Evolutionary conservation across 1,140 invertebrate species (phyloP).

Genomic region (Elysia chlorotica): DNA sequence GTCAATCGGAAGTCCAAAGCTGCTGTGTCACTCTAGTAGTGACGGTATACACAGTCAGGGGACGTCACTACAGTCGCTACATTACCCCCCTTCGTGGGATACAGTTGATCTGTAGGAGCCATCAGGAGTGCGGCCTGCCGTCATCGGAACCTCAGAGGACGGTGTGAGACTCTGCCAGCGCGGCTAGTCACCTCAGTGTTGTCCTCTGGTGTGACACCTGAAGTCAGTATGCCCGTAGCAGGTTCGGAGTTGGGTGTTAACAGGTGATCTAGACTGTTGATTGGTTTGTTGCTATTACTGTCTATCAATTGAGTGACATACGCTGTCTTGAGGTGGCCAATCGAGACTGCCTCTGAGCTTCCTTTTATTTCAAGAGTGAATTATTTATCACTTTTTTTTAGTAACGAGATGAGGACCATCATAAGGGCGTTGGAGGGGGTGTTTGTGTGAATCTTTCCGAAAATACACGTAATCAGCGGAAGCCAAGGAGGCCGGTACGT

Average conservation of each 20-base stretch:
- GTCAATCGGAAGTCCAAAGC: no score
- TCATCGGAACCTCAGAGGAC: not conserved
- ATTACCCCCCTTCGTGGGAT: not conserved
- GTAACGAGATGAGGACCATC: slow-evolving; percentile 7
- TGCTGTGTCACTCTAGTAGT: no score
- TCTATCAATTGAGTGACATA: not conserved
- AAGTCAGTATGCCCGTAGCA: not conserved
- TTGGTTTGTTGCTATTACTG: not conserved
- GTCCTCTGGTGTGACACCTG: not conserved
- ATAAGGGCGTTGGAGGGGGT: not conserved
- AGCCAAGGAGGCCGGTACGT: not conserved
- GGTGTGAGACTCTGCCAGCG: not conserved
- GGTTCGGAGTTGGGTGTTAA: no score
- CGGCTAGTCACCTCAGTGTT: not conserved
- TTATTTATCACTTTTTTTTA: not conserved
- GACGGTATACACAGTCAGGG: no score
- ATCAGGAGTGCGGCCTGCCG: no score
- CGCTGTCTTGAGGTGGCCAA: slow-evolving; percentile 1
- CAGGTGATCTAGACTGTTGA: no score
- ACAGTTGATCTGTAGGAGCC: no score
- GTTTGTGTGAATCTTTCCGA: not conserved
- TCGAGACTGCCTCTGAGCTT: not conserved
- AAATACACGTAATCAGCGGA: not conserved
- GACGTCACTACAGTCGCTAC: no score
- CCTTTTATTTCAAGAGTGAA: slow-evolving; percentile 13